Base-by-base conservation (phyloP, 2,113 vertebrate genomes). In the Vombatus ursinus region DNA sequence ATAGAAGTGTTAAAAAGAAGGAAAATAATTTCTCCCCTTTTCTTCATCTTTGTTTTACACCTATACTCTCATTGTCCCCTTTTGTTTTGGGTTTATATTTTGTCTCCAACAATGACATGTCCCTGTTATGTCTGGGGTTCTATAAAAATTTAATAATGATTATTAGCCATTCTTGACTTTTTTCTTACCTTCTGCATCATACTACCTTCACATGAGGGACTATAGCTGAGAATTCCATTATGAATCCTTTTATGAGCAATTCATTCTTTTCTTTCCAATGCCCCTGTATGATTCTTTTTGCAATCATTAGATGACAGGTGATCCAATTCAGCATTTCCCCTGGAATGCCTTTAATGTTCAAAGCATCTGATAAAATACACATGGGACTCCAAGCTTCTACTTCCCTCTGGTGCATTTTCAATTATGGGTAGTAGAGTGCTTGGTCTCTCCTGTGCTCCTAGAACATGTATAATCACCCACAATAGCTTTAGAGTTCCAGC, bases 321-420 rank as follows among this genome's bases (percentile, higher is more conserved):
- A 96, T 97, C 51, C 94, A 95, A 93, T 97, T 97, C 95, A 95
- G 84, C 96, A 93, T 97, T 98, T 92, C 97, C 52, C 89, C 92
- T 95, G 91, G 93, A 96, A 97, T 96, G 97, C 93, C 93, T 98
- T 96, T 97, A 95, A 97, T 97, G 95, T 98, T 91, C 93, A 89
- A 96, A 94, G 94, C 84, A 96, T 97, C 96, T 97, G 96, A 98
- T 97, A 98, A 97, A 96, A 97, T 96, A 94, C 96, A 97, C 94
- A 52, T 28, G 96, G 94, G 97, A 96, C 89, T 53, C 51, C 93
- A 94, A 91, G 84, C 94, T 97, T 97, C 96, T 61, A 96, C 97
- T 96, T 97, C 57, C 37, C 95, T 96, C 52, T 84, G 92, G 95
- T 95, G 89, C 92, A 95, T 97, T 97, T 98, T 97, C 97, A 97